Base-by-base conservation (phyloP, 2,797 vertebrate species). In the Semaprochilodus insignis region DNA sequence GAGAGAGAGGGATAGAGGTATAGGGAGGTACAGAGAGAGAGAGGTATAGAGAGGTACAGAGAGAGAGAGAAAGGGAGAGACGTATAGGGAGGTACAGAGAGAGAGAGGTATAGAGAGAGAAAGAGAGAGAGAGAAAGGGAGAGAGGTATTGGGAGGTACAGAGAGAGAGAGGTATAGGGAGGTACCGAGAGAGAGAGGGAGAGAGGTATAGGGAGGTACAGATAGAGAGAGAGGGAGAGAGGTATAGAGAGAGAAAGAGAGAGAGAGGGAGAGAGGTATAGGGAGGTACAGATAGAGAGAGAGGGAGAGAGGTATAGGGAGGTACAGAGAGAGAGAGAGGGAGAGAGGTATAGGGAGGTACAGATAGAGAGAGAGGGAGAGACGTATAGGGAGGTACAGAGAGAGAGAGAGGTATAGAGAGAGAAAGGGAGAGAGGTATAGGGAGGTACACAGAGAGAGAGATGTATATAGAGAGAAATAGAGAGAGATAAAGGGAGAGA, bases 351-450 rank as follows among this genome's bases (percentile, higher is more conserved):
- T 2, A 14, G 23, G 14, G 59, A 23, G 59, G 3, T 8, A 60
- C 11, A 23, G 6, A n/a, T 1, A 23, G 57, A 6, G 21, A 51
- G 10, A 13, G 51, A 13, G 16, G 3, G 62, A 17, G 1, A 17
- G 62, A 16, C 15, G 3, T 14, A 23, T 5, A 36, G 75, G 54
- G 52, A 81, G 52, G 27, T 3, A 25, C 2, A 69, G 63, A 36
- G 75, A 57, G 77, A 57, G 23, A 3, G 4, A 8, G 54, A 67
- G 72, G 0, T n/a, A 78, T 25, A 11, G 27, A 55, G 21, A 57
- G 36, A 77, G 60, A 40, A 40, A 93, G 85, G 85, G 91, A 87
- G 90, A 91, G 57, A 65, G 67, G n/a, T 25, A 77, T 90, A 87
- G 91, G 91, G 89, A 65, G 59, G 6, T 14, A 17, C 1, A 54